Base-by-base conservation (phyloP, 2,113 vertebrate genomes). In the Toxotes chatareus region DNA sequence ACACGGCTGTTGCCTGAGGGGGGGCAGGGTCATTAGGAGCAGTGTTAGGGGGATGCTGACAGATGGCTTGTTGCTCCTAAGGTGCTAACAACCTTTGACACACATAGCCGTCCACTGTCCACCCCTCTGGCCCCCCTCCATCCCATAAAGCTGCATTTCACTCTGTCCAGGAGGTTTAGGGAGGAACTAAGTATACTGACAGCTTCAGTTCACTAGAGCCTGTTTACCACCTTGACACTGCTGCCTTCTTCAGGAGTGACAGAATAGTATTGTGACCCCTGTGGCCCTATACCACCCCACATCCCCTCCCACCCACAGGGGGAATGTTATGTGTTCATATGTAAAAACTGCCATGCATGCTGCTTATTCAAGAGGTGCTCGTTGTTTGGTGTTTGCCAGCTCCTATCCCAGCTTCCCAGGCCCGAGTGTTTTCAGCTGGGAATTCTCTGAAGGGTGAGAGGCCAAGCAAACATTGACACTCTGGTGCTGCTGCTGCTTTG, bases 81-180 rank as follows among this genome's bases (percentile, higher is more conserved):
- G 89, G 94, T 94, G 93, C 86, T 92, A 94, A 95, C 93, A 93
- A 93, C 91, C 93, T 93, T 94, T 94, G 93, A 95, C 94, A 94
- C 92, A 91, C 91, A 93, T 86, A 87, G 85, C 87, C 77, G 85
- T 89, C 82, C 86, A 85, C 88, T 78, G 82, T 89, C 80, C 79
- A 76, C 55, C 87, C 82, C 80, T 73, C 80, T 87, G 80, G 47
- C 75, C 80, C 32, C 55, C 59, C 59, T 89, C 85, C 84, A 80
- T 86, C 69, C 82, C 60, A 40, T 80, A 83, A 87, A 88, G 84
- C 85, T 69, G 34, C 83, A 84, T 88, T 92, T 93, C 87, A 83
- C 70, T 70, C 83, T 42, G 72, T 90, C 82, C 78, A 62, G 63
- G 84, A 77, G 82, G 73, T 89, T 90, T 79, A 83, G 61, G 40